Evolutionary conservation across 2,113 vertebrate species (phyloP).

Genomic region (Carassius carassius): DNA sequence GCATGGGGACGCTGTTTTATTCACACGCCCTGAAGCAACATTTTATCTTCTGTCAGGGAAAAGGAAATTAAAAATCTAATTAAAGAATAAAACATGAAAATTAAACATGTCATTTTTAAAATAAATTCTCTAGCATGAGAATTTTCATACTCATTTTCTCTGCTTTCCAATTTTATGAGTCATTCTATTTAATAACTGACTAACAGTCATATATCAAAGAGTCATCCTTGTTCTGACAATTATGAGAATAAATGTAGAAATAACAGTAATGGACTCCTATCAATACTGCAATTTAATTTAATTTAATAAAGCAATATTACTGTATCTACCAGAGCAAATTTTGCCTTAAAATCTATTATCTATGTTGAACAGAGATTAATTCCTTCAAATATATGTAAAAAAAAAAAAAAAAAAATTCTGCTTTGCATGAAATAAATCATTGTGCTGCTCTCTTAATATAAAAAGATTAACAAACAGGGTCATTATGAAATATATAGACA

Average conservation of each 20-base stretch:
- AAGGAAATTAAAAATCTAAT: too few species aligned
- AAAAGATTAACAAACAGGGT: background rate
- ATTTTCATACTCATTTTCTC: too few species aligned
- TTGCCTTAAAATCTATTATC: background rate
- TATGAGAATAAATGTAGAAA: too few species aligned
- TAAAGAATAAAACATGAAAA: background rate
- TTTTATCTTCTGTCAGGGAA: background rate
- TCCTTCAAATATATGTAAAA: background rate
- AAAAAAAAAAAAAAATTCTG: too few species aligned
- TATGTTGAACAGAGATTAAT: background rate
- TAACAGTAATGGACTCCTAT: background rate
- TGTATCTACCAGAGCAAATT: background rate
- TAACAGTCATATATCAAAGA: background rate
- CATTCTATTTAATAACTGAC: background rate
- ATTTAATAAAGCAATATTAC: background rate
- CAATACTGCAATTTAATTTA: background rate
- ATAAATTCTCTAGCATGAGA: background rate
- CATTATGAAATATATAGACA: background rate
- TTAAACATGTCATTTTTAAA: too few species aligned
- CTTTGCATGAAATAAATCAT: too few species aligned
- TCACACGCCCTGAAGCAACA: background rate
- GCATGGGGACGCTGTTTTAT: too few species aligned
- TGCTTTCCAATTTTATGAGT: background rate
- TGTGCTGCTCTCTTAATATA: background rate
- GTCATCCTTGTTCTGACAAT: background rate